Evolutionary conservation across 53 echinoderm and acorn worm species (phyloP), one percentile per base, ranked within the genome.

Genomic region (Astropecten irregularis): DNA sequence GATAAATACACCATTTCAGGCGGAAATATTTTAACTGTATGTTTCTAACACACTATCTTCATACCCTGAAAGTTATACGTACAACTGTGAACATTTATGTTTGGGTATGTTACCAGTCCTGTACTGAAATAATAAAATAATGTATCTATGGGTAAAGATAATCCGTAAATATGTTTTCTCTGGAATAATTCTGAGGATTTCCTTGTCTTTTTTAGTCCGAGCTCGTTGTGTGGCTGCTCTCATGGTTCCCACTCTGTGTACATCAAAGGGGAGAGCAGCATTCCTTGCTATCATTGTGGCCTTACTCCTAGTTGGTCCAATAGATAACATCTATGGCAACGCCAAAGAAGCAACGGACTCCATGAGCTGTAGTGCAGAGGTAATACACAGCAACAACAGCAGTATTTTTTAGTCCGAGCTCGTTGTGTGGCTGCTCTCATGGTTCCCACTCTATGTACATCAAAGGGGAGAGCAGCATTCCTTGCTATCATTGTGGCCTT

Each of bases 341-440:
- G 87, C 91, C 9, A 93, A 96, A 29, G 93, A 81, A 38, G 91
- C 91, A 2, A 84, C 96, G 1, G 77, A 88, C 27, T 93, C 96
- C 4, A 93, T 95, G 96, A 89, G 89, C 57, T 96, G 96, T 49
- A 93, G 93, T 59, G 91, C 96, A 16, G 81, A 96, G 89, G 92
- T 92, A 25, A 42, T n/a, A n/a, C n/a, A n/a, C n/a, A n/a, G n/a
- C n/a, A n/a, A n/a, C n/a, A n/a, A n/a, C n/a, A n/a, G n/a, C n/a
- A n/a, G n/a, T n/a, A n/a, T n/a, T n/a, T n/a, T n/a, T 4, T 77
- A 96, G 96, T 96, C 6, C 89, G 93, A 56, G 93, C 91, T 3
- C 69, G 93, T 11, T 91, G 93, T 65, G 92, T 93, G 1, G 91
- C 96, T 0, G 81, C 87, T 0, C 37, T 96, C 52, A 93, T 93